These are phyloP conservation scores for Callipepla californica DNA, from an alignment of 2,113 vertebrate genomes.

Conservation along the genomic window DNA sequence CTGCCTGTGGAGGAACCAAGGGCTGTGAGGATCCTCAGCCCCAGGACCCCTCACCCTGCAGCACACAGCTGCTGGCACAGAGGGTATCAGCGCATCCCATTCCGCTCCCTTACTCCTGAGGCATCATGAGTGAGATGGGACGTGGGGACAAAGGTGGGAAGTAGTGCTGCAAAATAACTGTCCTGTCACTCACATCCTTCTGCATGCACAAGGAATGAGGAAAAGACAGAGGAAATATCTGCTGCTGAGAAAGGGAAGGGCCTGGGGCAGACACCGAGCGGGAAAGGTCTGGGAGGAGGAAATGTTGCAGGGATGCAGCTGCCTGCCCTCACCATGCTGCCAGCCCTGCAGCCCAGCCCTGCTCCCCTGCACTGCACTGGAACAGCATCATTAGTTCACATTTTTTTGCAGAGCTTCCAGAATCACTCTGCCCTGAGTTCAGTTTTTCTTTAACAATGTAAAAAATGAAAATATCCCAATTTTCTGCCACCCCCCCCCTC, in stretches of 20 bases:
- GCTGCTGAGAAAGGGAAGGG: not conserved
- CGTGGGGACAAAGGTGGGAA: not conserved
- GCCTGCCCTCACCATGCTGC: not conserved
- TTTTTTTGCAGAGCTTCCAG: not conserved
- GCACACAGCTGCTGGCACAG: fast-evolving
- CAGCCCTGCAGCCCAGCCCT: not conserved
- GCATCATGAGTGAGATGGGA: not conserved
- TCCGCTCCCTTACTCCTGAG: not conserved
- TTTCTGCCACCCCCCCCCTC: not conserved
- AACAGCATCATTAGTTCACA: not conserved
- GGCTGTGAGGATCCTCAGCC: not conserved
- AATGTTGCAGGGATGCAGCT: not conserved
- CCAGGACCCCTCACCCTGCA: fast-evolving
- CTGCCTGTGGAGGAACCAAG: conserved; percentile 63
- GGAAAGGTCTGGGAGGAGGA: not conserved
- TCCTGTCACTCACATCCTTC: not conserved
- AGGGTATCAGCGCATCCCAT: fast-evolving
- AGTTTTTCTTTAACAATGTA: not conserved
- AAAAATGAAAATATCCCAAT: not conserved
- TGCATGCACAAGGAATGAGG: not conserved
- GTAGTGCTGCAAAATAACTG: not conserved
- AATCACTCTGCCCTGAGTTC: not conserved
- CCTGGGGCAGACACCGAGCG: fast-evolving
- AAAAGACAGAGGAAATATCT: not conserved
- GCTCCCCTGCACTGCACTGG: not conserved